Base-by-base conservation (phyloP, 2,113 vertebrate species). In the Pantherophis guttatus region DNA sequence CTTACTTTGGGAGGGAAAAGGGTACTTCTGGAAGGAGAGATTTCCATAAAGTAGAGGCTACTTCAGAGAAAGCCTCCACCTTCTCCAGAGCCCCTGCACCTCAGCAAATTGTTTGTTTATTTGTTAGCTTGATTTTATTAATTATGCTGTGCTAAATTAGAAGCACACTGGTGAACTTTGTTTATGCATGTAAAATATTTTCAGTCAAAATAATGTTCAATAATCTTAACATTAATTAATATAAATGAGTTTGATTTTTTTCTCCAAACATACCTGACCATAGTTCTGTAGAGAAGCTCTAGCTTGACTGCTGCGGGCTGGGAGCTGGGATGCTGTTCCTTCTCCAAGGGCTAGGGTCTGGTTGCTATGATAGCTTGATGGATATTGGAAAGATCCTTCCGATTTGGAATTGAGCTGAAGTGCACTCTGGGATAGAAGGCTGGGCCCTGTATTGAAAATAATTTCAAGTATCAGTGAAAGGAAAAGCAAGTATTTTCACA, bases 291-390 rank as follows among this genome's bases (percentile, higher is more conserved):
- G 97, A 3, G 98, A 97, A 97, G 98, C 98, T 97, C 99, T 98
- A 94, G 98, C 97, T 98, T 99, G 99, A 91, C 97, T 94, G 95
- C 98, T 98, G 96, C 99, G 99, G 95, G 98, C 96, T 0, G 98
- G 98, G 96, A 98, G 97, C 93, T 98, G 98, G 93, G 98, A 97
- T 1, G 98, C 97, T 2, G 97, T 96, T 11, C 98, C 97, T 97
- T 99, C 99, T 0, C 98, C 98, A 97, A 98, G 98, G 97, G 99
- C 98, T 85, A 99, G 98, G 97, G 99, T 99, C 98, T 99, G 99
- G 98, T 99, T 99, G 98, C 99, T 99, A 98, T 99, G 99, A 98
- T 99, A 99, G 98, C 98, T 99, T 97, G 98, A 98, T 44, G 99
- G 98, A 98, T 99, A 99, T 98, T 99, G 99, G 97, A 99, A 99